phyloP scores from a whole-genome alignment of 2,113 vertebrate genomes.

The Muntiacus muntjak region DNA sequence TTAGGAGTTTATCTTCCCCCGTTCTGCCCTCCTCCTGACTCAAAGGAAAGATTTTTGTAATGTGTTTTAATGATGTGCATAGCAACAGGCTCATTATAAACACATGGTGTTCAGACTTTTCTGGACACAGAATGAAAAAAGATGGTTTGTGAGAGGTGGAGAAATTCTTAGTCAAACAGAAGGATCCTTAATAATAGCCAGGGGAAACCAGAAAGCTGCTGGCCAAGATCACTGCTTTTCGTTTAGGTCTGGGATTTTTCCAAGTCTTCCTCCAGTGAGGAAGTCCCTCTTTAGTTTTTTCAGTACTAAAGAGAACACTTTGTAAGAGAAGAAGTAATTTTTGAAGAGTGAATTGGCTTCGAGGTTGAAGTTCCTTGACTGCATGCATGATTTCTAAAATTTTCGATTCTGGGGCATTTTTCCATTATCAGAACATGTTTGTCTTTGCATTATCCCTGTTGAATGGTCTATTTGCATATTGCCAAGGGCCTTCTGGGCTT shows the following conservation, averaged over 20 bases:
- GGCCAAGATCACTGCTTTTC: not conserved
- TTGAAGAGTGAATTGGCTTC: conserved; percentile 14
- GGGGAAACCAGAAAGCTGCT: not conserved
- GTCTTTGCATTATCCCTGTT: not conserved
- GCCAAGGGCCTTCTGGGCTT: not conserved
- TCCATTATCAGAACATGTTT: not conserved
- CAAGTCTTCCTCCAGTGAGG: not conserved
- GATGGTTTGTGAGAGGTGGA: conserved; percentile 39
- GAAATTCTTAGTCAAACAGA: conserved; percentile 46
- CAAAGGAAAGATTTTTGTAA: conserved; percentile 57
- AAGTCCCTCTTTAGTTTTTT: not conserved
- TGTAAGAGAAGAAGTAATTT: not conserved
- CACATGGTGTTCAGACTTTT: conserved; percentile 61
- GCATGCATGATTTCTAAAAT: not conserved
- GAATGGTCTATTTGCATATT: not conserved
- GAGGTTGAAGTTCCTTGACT: not conserved
- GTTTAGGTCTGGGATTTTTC: conserved; percentile 10
- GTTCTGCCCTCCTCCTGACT: conserved; percentile 17
- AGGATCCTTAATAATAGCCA: conserved; percentile 48
- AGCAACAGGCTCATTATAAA: conserved; percentile 43
- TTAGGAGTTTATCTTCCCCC: not conserved
- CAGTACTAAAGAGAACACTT: not conserved
- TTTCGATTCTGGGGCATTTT: not conserved
- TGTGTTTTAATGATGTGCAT: conserved; percentile 30
- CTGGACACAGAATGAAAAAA: not conserved